Evolutionary conservation across 2,797 vertebrate species (phyloP), one percentile per base, ranked within the genome.

Genomic region (Helicolenus hilgendorfi): DNA sequence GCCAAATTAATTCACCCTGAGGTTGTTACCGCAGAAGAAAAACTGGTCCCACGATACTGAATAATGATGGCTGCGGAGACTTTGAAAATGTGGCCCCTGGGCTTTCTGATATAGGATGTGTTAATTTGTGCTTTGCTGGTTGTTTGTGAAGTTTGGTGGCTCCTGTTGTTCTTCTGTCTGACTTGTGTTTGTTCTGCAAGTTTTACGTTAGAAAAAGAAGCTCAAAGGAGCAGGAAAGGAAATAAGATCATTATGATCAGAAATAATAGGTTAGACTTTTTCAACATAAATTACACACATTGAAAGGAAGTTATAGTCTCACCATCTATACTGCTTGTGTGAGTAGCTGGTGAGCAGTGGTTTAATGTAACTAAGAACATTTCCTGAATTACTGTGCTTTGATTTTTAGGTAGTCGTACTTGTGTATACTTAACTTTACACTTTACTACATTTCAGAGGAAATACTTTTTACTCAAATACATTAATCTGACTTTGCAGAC

Each of bases 61-160:
- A 84, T 86, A 84, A 86, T 77, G 58, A 90, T 74, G 49, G 9
- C 78, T 74, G 24, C 45, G 45, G 79, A 86, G 86, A 87, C 36
- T 81, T 33, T 62, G 68, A 65, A 80, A 65, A 71, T 11, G 26
- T 11, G 26, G 4, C 63, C 49, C 26, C 26, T 33, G 69, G 76
- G 62, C 41, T 83, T 84, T 76, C 56, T 80, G 64, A 79, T 29
- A 20, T 20, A 24, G 65, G 68, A 49, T 74, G 22, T 24, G 41
- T 18, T 70, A 58, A 62, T 77, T 59, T 72, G 72, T 22, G 67
- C 63, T 81, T 76, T 79, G 29, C 11, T 49, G 14, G 2, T 7
- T 62, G 26, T 80, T 55, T 70, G 35, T 70, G 49, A 72, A 53
- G 24, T 41, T 38, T 78, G 60, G 10, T 41, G 4, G 27, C n/a